Percentiles rank a stretch among this genome's conserved stretches.
These are phyloP conservation scores for Cydia fagiglandana DNA, from an alignment of 1,140 invertebrate genomes.

Conservation along the genomic window DNA sequence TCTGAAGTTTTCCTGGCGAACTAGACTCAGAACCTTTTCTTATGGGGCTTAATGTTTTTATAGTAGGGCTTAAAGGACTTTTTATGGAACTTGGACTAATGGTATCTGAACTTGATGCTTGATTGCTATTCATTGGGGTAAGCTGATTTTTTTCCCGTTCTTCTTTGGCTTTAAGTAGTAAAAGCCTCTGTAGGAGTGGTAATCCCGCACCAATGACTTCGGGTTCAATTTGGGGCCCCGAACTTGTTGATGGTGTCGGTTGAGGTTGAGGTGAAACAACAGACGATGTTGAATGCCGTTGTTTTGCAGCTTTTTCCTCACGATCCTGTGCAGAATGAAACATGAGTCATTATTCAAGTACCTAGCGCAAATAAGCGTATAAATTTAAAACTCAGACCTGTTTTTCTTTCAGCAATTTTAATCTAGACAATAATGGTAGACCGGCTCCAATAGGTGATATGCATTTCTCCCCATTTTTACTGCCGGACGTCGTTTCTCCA, in stretches of 20 bases:
- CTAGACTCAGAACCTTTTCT: constrained; percentile 75
- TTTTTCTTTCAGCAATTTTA: constrained; percentile 91
- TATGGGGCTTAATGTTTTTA: constrained; percentile 74
- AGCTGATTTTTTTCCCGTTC: constrained; percentile 81
- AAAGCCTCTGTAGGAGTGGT: constrained; percentile 88
- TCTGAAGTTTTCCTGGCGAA: constrained; percentile 74
- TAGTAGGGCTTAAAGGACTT: constrained; percentile 75
- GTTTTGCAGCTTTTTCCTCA: constrained; percentile 80
- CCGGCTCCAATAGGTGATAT: constrained; percentile 89
- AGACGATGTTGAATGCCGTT: constrained; percentile 66
- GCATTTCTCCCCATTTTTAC: constrained; percentile 78
- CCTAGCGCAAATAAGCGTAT: constrained; percentile 14
- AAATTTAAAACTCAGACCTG: constrained; percentile 80
- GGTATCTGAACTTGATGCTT: constrained; percentile 75
- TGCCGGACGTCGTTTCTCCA: constrained; percentile 77
- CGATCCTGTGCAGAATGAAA: constrained; percentile 70
- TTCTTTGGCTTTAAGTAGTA: constrained; percentile 89
- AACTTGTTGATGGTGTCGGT: constrained; percentile 71
- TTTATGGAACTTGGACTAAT: constrained; percentile 76
- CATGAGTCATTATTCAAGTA: constrained; percentile 14
- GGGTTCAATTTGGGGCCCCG: constrained; percentile 70
- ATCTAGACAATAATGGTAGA: constrained; percentile 87
- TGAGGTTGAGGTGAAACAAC: constrained; percentile 69
- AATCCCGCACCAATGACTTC: constrained; percentile 86
- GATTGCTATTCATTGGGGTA: constrained; percentile 67